phyloP scores from a whole-genome alignment of 2,113 vertebrate genomes.

The Nibea albiflora region DNA sequence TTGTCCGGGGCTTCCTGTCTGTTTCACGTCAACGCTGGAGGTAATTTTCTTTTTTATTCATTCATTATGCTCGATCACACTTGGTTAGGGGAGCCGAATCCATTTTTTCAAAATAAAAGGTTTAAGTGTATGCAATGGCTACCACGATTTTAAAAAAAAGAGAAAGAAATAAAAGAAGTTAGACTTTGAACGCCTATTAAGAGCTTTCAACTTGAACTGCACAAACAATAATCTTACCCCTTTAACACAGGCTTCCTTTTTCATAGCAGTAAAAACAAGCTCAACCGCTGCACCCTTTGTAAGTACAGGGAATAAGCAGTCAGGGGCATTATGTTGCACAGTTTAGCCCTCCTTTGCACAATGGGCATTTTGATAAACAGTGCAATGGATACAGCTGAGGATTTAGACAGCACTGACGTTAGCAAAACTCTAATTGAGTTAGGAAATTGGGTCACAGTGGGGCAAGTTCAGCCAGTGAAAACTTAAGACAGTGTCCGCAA shows the following conservation, averaged over 20 bases:
- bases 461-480: slow-evolving; percentile 38
- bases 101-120: neutral
- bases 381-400: slow-evolving; percentile 69
- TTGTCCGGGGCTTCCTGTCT: slow-evolving; percentile 11
- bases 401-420: slow-evolving; percentile 64
- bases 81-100: neutral
- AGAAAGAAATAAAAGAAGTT: neutral
- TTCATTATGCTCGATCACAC: neutral
- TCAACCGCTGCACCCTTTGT: slow-evolving; percentile 38
- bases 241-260: slow-evolving; percentile 27
- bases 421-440: slow-evolving; percentile 55
- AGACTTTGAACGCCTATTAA: slow-evolving; percentile 23
- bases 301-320: slow-evolving; percentile 58
- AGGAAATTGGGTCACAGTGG: slow-evolving; percentile 59
- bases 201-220: slow-evolving; percentile 25
- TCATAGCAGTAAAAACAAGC: slow-evolving; percentile 23
- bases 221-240: slow-evolving; percentile 27
- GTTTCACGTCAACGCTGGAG: slow-evolving; percentile 7
- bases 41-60: neutral
- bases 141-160: neutral
- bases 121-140: neutral
- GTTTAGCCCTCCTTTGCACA: slow-evolving; percentile 66
- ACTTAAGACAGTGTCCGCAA: slow-evolving; percentile 19
- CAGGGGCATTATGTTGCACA: slow-evolving; percentile 56
- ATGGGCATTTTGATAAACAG: slow-evolving; percentile 65